Conservation (phyloP, 2,888 invertebrate genomes). For the Anthrax anthrax region DNA sequence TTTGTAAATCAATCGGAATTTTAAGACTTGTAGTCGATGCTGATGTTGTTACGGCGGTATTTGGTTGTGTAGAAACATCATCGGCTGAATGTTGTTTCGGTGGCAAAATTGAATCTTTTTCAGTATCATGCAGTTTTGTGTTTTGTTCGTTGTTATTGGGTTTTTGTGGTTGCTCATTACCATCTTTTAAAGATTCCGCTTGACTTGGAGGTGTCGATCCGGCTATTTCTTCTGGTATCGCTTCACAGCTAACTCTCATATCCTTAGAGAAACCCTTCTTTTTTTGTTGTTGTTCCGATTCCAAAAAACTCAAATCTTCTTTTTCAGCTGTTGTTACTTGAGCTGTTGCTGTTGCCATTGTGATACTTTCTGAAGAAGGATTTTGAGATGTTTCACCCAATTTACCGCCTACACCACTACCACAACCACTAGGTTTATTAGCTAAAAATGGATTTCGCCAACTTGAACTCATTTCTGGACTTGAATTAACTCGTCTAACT, state of each 20-base stretch:
- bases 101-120: constrained; percentile 17
- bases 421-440: constrained; percentile 25
- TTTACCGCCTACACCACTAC: no score
- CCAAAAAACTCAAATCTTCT: constrained; percentile 10
- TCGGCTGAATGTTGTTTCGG: constrained; percentile 34
- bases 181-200: constrained; percentile 27
- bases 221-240: constrained; percentile 78
- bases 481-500: constrained; percentile 77
- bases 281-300: constrained; percentile 19
- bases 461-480: constrained; percentile 82
- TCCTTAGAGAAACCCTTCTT: constrained; percentile 57
- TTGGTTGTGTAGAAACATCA: constrained; percentile 24
- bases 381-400: constrained; percentile 28
- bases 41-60: constrained; percentile 23
- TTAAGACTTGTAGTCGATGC: constrained; percentile 25
- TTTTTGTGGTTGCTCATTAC: not conserved
- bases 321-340: constrained; percentile 6
- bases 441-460: constrained; percentile 58
- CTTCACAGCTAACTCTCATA: constrained; percentile 75
- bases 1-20: constrained; percentile 18
- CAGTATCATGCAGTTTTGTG: constrained; percentile 4
- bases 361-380: not conserved
- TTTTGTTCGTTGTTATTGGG: constrained; percentile 15
- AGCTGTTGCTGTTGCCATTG: not conserved
- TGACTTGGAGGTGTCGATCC: constrained; percentile 56